A percentile compares a stretch with the other conserved stretches of the same genome.
Conservation (phyloP, 2,888 invertebrate species). For the Acronicta psi region DNA sequence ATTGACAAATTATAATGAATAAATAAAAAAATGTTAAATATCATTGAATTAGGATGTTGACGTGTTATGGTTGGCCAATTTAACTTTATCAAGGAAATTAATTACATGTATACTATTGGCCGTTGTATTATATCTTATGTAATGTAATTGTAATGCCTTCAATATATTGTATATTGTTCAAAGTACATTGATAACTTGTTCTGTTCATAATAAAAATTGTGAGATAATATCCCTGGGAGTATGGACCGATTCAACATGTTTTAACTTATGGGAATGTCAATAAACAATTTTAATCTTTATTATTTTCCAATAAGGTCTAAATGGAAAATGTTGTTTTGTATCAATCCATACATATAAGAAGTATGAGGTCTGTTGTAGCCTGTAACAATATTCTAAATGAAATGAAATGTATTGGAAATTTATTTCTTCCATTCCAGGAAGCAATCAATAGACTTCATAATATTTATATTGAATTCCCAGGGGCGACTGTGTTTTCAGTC, state of each 20-base stretch:
- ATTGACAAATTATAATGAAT: conserved; percentile 61
- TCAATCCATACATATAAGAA: conserved; percentile 35
- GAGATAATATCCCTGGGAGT: conserved; percentile 31
- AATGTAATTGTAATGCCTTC: conserved; percentile 50
- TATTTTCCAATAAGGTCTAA: conserved; percentile 20
- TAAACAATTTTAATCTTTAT: conserved; percentile 32
- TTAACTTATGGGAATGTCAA: conserved; percentile 54
- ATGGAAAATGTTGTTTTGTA: conserved; percentile 23
- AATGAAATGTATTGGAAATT: neutral
- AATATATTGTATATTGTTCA: conserved; percentile 48
- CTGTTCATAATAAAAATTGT: conserved; percentile 47
- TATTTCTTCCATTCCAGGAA: neutral
- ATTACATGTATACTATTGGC: conserved; percentile 57
- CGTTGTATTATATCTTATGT: conserved; percentile 52
- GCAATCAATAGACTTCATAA: conserved; percentile 21
- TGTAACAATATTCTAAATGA: neutral
- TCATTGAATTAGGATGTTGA: conserved; percentile 61
- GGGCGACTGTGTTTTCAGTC: conserved; percentile 31
- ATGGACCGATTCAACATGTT: conserved; percentile 35
- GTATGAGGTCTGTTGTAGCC: conserved; percentile 13
- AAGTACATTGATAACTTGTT: conserved; percentile 51
- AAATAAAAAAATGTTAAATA: conserved; percentile 62
- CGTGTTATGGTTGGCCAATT: conserved; percentile 55
- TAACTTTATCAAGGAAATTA: conserved; percentile 49
- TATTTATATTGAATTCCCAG: conserved; percentile 23